Base-by-base conservation (phyloP, 1,140 invertebrate species). In the Drosophila repleta region DNA sequence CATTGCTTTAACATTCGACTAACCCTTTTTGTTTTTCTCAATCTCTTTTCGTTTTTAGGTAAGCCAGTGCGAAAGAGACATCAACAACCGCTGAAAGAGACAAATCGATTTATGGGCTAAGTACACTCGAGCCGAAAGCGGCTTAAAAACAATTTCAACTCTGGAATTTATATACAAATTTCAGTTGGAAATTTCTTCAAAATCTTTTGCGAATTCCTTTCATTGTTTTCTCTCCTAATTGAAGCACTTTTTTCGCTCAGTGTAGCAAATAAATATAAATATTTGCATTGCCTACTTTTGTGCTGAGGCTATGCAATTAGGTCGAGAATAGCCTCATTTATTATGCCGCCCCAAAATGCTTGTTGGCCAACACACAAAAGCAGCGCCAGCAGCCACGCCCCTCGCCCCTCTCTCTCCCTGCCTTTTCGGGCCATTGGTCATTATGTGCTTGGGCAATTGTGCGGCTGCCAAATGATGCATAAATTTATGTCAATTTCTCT, bases 401-500 rank as follows among this genome's bases (percentile, higher is more conserved):
- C 35, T 11, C 41, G 10, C 41, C 13, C 17, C 17, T 26, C 13
- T 17, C 1, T 2, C 0, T 5, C 8, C 6, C 17, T 37, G 4
- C 20, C 39, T 17, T 8, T 2, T 48, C 15, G 17, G 41, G 32
- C 41, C 49, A 53, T 61, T 66, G 63, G 55, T 60, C 64, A 57
- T 51, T 71, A 51, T 66, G 53, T 41, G 29, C 51, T 32, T n/a
- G 29, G 48, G 10, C 60, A 11, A 48, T 46, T 64, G 61, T 65
- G 55, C 21, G 64, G 20, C 41, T 41, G 64, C 58, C 58, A 69
- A 74, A 74, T 74, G 58, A 52, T 75, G 60, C 67, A 75, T 75
- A 75, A 75, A 75, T 75, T 75, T 65, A 75, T 71, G 67, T 71
- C 61, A 71, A 74, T 74, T 74, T 55, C 55, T 69, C 45, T 39